phyloP scores from a whole-genome alignment of 2,113 vertebrate species.

The Embiotoca jacksoni region DNA sequence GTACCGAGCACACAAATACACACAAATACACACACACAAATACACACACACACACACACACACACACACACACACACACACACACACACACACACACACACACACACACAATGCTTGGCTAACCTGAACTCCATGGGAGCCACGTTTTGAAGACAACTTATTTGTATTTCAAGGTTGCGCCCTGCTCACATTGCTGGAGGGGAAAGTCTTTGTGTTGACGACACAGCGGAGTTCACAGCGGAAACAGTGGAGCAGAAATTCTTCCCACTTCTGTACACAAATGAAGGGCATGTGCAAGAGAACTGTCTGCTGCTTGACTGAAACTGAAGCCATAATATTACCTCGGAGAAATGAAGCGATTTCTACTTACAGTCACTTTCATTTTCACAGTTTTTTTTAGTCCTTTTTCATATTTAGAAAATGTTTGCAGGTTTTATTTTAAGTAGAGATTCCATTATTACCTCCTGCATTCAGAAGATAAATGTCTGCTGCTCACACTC shows the following conservation, averaged over 20 bases:
- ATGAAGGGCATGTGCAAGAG: constrained; percentile 6
- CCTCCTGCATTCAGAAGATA: constrained; percentile 11
- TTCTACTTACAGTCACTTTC: constrained; percentile 14
- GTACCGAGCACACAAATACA: neutral
- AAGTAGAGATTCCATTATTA: constrained; percentile 13
- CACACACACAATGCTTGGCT: constrained; percentile 23
- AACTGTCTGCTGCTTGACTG: neutral
- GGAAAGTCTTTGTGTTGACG: constrained; percentile 56
- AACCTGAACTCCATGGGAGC: constrained; percentile 37
- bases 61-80: constrained; percentile 32
- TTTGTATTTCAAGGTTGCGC: constrained; percentile 70
- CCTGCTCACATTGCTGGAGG: constrained; percentile 64
- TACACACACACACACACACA: constrained; percentile 30
- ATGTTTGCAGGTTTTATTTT: constrained; percentile 10
- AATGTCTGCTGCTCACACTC: constrained; percentile 1
- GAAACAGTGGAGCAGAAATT: constrained; percentile 31
- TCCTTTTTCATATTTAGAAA: neutral
- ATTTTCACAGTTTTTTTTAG: constrained; percentile 2
- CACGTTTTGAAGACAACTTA: constrained; percentile 58
- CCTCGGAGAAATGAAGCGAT: constrained; percentile 12
- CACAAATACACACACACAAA: constrained; percentile 23
- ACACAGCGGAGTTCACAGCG: constrained; percentile 32
- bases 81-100: constrained; percentile 30
- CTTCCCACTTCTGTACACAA: neutral
- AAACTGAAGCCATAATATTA: constrained; percentile 8